Conservation (phyloP, 2,888 invertebrate species). For the Mechanitis messenoides region DNA sequence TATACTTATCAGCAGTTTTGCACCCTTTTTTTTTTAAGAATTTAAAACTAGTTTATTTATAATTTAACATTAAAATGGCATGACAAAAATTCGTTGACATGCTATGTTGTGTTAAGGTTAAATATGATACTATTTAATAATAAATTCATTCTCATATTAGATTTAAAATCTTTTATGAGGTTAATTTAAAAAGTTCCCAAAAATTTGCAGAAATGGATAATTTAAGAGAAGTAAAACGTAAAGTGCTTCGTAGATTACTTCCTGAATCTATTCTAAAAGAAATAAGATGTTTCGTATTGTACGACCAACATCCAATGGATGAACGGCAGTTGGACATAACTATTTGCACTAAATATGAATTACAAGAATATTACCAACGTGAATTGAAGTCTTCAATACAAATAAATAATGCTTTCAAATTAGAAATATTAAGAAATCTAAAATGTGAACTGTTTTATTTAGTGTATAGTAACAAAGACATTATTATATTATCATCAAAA, state of each 20-base stretch:
- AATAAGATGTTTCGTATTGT: conserved; percentile 51
- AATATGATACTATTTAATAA: too few relatives aligned
- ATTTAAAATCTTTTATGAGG: too few relatives aligned
- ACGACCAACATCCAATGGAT: conserved; percentile 57
- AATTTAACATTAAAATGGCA: too few relatives aligned
- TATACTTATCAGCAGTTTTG: too few relatives aligned
- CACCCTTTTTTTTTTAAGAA: too few relatives aligned
- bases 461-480: conserved; percentile 38
- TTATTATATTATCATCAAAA: conserved; percentile 48
- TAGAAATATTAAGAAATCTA: conserved; percentile 50
- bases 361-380: conserved; percentile 53
- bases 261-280: conserved; percentile 47
- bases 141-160: too few relatives aligned
- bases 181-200: neutral
- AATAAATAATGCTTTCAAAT: conserved; percentile 35
- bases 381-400: conserved; percentile 41
- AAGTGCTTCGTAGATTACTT: conserved; percentile 43
- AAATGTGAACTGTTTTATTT: conserved; percentile 53
- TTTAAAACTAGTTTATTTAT: too few relatives aligned
- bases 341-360: conserved; percentile 52
- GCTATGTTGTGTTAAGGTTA: too few relatives aligned
- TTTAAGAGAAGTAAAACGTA: conserved; percentile 39
- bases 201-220: conserved; percentile 19
- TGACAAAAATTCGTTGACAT: too few relatives aligned
- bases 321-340: conserved; percentile 47